Evolutionary conservation across 2,888 invertebrate species (phyloP), one percentile per base, ranked within the genome.

Genomic region (Chrysolina oricalcia): DNA sequence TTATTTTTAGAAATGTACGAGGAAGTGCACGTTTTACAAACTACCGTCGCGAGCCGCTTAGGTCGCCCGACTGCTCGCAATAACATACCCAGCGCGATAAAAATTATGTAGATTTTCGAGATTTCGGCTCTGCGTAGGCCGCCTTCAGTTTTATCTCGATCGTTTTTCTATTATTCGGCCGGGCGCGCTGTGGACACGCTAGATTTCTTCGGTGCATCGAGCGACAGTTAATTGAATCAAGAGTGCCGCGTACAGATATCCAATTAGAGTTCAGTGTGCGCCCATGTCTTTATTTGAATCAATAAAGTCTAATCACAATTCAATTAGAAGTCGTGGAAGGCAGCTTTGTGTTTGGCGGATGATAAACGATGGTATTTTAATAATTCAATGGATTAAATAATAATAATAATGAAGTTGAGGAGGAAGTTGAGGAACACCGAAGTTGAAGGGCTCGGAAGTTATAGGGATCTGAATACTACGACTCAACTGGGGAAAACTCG

Each of bases 211-310:
- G 17, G 59, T 71, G 59, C 43, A 73, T 74, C 69, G 65, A 78
- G 74, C 63, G 67, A 48, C 62, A 59, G 48, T 77, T 81, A 82
- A 82, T 82, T 81, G 73, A 82, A 82, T 81, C 80, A 82, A 82
- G 78, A 72, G 72, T 70, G 73, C 77, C 75, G 78, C 77, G 72
- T 70, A 71, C 69, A 80, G 74, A 80, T 80, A 82, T 82, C 82
- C 82, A 80, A 81, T 82, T 82, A 81, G 74, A 75, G 53, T 67
- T 73, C 71, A 70, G 43, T 65, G 64, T 69, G 68, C 63, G 41
- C 53, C 59, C 70, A 71, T 73, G 74, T 72, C 74, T 72, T 70
- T 68, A 73, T 67, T 76, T 69, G 70, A 81, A 81, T 82, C 81
- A 76, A 81, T 81, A 79, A 74, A 79, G 74, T 76, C 76, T 72